A percentile compares a stretch with the other conserved stretches of the same genome.
Evolutionary conservation across 2,888 invertebrate genomes (phyloP).

Genomic region (Leptinotarsa peninsularis): DNA sequence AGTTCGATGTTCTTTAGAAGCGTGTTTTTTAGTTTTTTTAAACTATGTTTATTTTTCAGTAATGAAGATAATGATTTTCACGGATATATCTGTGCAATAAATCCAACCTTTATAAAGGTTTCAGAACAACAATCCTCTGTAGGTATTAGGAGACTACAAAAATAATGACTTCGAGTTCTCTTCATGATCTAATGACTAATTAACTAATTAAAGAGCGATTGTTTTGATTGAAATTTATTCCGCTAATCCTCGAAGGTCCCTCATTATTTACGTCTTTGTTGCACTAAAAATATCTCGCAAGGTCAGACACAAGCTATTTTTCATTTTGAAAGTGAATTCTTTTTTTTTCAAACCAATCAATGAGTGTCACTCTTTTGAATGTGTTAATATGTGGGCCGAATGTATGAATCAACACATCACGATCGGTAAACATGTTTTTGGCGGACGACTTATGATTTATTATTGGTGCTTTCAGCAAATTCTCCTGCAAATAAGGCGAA

Average conservation of each 20-base stretch:
- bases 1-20: too few relatives aligned
- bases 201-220: not conserved
- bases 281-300: conserved; percentile 18
- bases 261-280: conserved; percentile 12
- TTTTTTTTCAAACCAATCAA: conserved; percentile 19
- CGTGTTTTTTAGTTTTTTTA: too few relatives aligned
- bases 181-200: not conserved
- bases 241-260: not conserved
- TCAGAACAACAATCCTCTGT: too few relatives aligned
- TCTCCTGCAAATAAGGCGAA: conserved; percentile 67
- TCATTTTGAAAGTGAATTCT: conserved; percentile 14
- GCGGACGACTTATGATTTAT: conserved; percentile 20
- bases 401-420: conserved; percentile 11
- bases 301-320: conserved; percentile 24
- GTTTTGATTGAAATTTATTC: not conserved
- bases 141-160: too few relatives aligned
- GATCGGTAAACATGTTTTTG: conserved; percentile 18
- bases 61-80: too few relatives aligned
- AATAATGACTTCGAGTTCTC: not conserved
- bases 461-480: conserved; percentile 64
- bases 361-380: conserved; percentile 23
- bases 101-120: too few relatives aligned
- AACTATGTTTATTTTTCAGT: too few relatives aligned
- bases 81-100: too few relatives aligned
- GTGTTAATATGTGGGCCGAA: conserved; percentile 15